Evolutionary conservation across 2,113 vertebrate species (phyloP), one percentile per base, ranked within the genome.

Genomic region (Notothenia rossii): DNA sequence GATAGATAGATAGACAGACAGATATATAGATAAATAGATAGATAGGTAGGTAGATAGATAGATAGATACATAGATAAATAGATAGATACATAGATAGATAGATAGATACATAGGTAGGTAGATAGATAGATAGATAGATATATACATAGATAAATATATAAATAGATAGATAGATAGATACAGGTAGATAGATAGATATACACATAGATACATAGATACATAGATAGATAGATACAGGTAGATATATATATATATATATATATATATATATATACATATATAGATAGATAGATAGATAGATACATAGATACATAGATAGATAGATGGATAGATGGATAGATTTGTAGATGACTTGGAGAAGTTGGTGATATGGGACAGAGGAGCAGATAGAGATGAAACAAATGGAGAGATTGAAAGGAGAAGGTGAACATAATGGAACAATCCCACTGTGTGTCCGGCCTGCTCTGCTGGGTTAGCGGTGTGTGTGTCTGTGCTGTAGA

Each of bases 401-500:
- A 54, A 70, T 15, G 10, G 22, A 77, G 59, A 49, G 22, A 59
- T 25, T 65, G n/a, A 71, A 62, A 60, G 60, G 53, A 55, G 48
- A 15, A 72, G 40, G n/a, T 4, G 61, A 62, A 59, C 51, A 54
- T 85, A 74, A 83, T 78, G 1, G 74, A 88, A 53, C 73, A 79
- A 59, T 85, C 59, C 77, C 70, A 54, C 61, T 54, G 17, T 13
- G 77, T 63, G 75, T 78, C 78, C 87, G 33, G 70, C 33, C 48
- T 11, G 43, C 15, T 18, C 46, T 10, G 72, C 40, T 54, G 74
- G 79, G 82, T 85, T 79, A 54, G 48, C 2, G 40, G 10, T 58
- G 46, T 79, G 40, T 58, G 71, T 70, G 63, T 81, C 7, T 4
- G 71, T 58, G 25, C 82, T 51, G 82, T 79, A 71, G 61, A 73